phyloP scores from a whole-genome alignment of 1,140 invertebrate genomes.

The Prorops nasuta region DNA sequence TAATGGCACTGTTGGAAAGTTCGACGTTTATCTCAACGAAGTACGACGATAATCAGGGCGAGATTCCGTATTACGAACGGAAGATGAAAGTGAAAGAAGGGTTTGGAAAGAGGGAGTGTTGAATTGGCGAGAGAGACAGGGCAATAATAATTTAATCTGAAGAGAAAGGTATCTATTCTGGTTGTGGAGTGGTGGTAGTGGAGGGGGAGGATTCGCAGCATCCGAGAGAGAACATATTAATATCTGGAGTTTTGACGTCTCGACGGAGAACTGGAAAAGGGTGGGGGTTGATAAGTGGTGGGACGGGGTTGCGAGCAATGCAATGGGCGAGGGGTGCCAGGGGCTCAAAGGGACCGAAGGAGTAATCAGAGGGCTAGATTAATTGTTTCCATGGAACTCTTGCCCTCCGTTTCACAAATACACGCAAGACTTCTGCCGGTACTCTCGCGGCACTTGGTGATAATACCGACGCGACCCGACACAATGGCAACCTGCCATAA shows the following conservation, averaged over 20 bases:
- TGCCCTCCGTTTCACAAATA: constrained; percentile 27
- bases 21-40: too few relatives aligned
- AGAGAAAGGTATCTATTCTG: neutral
- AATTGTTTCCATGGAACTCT: constrained; percentile 55
- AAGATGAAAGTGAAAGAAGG: neutral
- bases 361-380: constrained; percentile 55
- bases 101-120: constrained; percentile 15
- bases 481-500: neutral
- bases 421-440: constrained; percentile 21
- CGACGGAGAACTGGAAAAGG: constrained; percentile 12
- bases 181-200: neutral
- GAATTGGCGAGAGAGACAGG: constrained; percentile 8
- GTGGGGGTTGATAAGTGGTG: constrained; percentile 16
- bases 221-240: constrained; percentile 53
- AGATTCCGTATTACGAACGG: too few relatives aligned
- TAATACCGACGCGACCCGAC: neutral
- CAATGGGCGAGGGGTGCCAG: constrained; percentile 6
- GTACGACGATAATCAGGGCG: constrained; percentile 11
- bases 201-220: constrained; percentile 18
- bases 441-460: neutral
- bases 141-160: neutral
- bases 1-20: too few relatives aligned
- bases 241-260: constrained; percentile 56
- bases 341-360: constrained; percentile 21
- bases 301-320: constrained; percentile 11